Evolutionary conservation across 2,888 invertebrate species (phyloP), one percentile per base, ranked within the genome.

Genomic region (Noctua janthina): DNA sequence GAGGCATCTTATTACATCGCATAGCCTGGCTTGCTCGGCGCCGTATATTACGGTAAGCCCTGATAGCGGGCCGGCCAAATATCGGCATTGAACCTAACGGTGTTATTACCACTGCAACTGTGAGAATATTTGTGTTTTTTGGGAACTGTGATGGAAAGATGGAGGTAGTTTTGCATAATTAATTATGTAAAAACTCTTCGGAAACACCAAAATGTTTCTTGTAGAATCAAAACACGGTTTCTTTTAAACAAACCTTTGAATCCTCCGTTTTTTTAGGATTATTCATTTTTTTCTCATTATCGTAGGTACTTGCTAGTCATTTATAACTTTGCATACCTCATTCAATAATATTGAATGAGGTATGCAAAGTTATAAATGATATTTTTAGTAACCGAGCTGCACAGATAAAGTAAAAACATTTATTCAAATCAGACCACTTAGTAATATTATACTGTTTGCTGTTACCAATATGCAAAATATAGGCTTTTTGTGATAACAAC

Each of bases 21-120:
- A 69, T 71, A 51, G 80, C 74, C 59, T 76, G 76, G 79, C 79
- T 79, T 76, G 79, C 74, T 54, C 75, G 79, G 20, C 17, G 43
- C 82, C 84, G 77, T 89, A 88, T 81, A 76, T 88, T 82, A 84
- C 74, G 29, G 72, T 84, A 79, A 86, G 84, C 76, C 59, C 62
- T 70, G 86, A 84, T 86, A 86, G 76, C 56, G 76, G 11, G 64
- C 76, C 78, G 79, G 74, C 83, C 86, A 78, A 81, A 86, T 79
- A 79, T 74, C 67, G 70, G 43, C 62, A 70, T 78, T 67, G 68
- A 73, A 81, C 67, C 62, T 68, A 72, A 66, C 68, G 35, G 56
- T 81, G 68, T 79, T 78, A 78, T 77, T 81, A 71, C 78, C 11
- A 66, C 49, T 13, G 46, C 46, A 46, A 46, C 46, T 78, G 43